These are phyloP conservation scores for Euura saliciscinereae DNA, from an alignment of 1,140 invertebrate species.

Conservation along the genomic window DNA sequence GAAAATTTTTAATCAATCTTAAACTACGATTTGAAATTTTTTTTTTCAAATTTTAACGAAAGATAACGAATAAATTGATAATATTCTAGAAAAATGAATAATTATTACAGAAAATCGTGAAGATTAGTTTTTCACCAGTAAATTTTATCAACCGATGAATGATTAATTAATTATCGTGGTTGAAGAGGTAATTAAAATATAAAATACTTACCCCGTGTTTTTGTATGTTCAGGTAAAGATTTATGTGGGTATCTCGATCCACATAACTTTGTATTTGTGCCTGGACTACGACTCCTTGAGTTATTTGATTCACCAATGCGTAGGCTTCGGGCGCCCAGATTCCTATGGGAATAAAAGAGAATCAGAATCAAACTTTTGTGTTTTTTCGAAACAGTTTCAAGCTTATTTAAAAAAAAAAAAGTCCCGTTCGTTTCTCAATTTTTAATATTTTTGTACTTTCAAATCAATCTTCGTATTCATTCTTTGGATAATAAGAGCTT, in stretches of 20 bases:
- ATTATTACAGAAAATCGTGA: no score
- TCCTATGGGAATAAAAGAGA: conserved; percentile 29
- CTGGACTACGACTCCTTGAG: conserved; percentile 80
- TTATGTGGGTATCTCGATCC: conserved; percentile 54
- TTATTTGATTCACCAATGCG: conserved; percentile 76
- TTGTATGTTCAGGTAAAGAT: conserved; percentile 48
- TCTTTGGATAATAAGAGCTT: no score
- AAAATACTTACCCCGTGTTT: conserved; percentile 46
- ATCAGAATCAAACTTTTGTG: conserved; percentile 9
- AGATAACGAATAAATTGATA: no score
- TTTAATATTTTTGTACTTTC: no score
- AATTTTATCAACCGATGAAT: background rate
- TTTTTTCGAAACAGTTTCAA: conserved; percentile 10
- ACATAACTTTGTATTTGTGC: conserved; percentile 86
- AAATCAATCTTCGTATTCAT: no score
- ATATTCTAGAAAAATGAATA: no score
- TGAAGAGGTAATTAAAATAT: background rate
- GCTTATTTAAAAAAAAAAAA: conserved; percentile 13
- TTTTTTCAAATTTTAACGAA: no score
- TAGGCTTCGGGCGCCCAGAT: conserved; percentile 79
- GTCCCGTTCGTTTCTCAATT: conserved; percentile 8
- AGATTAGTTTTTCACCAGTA: background rate
- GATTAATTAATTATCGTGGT: background rate
- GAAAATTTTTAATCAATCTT: no score
- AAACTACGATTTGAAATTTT: no score